Percentiles rank a stretch among this genome's conserved stretches.
These are phyloP conservation scores for Ginglymostoma cirratum DNA, from an alignment of 2,113 vertebrate species.

Conservation along the genomic window DNA sequence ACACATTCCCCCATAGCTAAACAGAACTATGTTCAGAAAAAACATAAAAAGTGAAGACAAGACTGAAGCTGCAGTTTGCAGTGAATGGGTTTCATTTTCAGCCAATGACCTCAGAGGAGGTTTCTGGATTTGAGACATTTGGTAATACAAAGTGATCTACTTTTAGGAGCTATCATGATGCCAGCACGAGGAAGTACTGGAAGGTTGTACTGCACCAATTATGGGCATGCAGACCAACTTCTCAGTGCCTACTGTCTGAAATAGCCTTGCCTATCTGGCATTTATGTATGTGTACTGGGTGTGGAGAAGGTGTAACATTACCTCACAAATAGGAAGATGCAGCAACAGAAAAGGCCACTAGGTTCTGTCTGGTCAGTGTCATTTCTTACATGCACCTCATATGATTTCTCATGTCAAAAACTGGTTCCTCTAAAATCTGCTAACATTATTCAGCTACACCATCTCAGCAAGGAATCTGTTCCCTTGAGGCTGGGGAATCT, in stretches of 20 bases:
- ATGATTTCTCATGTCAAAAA: not conserved
- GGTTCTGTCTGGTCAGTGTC: not conserved
- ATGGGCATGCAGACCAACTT: not conserved
- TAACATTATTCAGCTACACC: not conserved
- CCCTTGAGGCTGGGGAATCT: not conserved
- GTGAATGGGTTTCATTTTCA: not conserved
- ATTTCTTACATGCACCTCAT: not conserved
- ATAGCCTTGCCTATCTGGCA: not conserved
- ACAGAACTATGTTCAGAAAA: not conserved
- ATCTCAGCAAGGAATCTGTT: not conserved
- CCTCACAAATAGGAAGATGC: not conserved
- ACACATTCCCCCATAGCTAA: not conserved
- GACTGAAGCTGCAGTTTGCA: not conserved
- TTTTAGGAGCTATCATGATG: not conserved
- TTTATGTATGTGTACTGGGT: not conserved
- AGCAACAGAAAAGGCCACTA: not conserved
- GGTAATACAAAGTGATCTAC: not conserved
- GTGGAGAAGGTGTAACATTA: not conserved
- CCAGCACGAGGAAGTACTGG: not conserved
- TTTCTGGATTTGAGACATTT: not conserved
- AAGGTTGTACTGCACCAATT: not conserved
- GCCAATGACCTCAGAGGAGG: not conserved
- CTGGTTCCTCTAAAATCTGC: not conserved
- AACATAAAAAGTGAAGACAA: not conserved
- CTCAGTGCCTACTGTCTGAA: not conserved